Evolutionary conservation across 2,797 vertebrate genomes (phyloP).

Genomic region (Orientallactaga sibirica): DNA sequence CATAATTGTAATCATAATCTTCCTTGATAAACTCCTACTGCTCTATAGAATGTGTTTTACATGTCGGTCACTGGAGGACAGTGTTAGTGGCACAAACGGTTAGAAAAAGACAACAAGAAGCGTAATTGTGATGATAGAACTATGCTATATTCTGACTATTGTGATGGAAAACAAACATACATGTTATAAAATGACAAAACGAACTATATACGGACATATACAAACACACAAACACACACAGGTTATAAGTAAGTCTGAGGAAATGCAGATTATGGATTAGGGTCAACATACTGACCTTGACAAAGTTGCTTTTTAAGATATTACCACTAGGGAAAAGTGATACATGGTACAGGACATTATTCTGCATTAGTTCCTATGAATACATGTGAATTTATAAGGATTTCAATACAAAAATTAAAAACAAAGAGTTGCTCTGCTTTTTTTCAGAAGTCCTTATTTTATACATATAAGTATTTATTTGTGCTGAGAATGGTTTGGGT

Average conservation of each 20-base stretch:
- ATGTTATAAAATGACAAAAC: neutral
- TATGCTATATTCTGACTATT: neutral
- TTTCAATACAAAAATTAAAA: neutral
- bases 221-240: neutral
- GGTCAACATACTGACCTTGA: neutral
- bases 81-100: neutral
- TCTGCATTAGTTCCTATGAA: constrained; percentile 18
- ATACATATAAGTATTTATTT: neutral
- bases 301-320: neutral
- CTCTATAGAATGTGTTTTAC: constrained; percentile 43
- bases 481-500: neutral
- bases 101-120: neutral
- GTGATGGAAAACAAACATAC: neutral
- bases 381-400: neutral
- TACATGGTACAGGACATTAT: neutral
- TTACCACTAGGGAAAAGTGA: neutral
- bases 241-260: neutral
- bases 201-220: neutral
- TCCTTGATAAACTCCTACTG: constrained; percentile 45
- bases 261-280: neutral
- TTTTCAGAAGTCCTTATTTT: neutral
- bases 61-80: neutral
- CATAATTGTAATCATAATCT: constrained; percentile 20
- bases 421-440: neutral
- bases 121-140: neutral